Percentiles rank a stretch among this genome's conserved stretches.
Conservation (phyloP, 2,888 invertebrate genomes). For the Lagria hirta region DNA sequence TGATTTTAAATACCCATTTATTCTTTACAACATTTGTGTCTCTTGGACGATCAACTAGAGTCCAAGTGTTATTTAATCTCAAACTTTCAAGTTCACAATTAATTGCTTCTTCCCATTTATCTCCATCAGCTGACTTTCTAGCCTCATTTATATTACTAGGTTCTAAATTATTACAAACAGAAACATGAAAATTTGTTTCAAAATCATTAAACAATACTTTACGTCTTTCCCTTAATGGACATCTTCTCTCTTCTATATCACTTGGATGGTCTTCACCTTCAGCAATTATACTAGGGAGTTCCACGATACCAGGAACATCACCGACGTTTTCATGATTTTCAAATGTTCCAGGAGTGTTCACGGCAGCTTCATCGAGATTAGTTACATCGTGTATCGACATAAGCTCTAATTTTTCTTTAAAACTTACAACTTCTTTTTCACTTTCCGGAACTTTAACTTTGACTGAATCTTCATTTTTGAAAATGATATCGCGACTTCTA, state of each 20-base stretch:
- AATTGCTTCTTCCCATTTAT: constrained; percentile 25
- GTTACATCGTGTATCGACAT: background rate
- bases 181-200: background rate
- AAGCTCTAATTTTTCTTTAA: constrained; percentile 1
- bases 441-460: background rate
- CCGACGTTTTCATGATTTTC: too few relatives aligned
- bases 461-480: constrained; percentile 2
- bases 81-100: constrained; percentile 24
- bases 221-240: background rate
- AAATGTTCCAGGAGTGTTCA: too few relatives aligned
- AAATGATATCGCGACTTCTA: constrained; percentile 18
- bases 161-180: background rate
- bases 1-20: constrained; percentile 27
- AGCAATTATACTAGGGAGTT: background rate
- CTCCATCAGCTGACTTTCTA: constrained; percentile 6
- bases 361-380: background rate
- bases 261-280: background rate
- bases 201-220: background rate
- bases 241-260: background rate
- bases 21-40: constrained; percentile 18
- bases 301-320: too few relatives aligned
- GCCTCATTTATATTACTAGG: constrained; percentile 2
- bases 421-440: background rate
- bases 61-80: constrained; percentile 21
- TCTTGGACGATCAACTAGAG: constrained; percentile 14